Evolutionary conservation across 2,797 vertebrate species (phyloP), one percentile per base, ranked within the genome.

Genomic region (Diceros bicornis): DNA sequence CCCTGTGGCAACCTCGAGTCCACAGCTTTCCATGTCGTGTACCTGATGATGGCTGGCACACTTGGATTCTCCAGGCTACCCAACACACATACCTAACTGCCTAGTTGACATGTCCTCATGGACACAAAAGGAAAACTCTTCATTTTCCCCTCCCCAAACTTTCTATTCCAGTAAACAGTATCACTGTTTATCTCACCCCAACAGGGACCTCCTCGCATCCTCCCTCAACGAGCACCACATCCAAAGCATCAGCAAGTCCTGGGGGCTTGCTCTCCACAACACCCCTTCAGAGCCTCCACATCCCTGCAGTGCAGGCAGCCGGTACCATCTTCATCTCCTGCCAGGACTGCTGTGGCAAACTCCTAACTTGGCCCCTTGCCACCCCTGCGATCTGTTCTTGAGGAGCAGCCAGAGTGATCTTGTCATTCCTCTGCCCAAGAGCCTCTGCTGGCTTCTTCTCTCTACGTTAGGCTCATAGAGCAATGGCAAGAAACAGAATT

Each of bases 271-370:
- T 37, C 29, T 64, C 34, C 44, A n/a, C 11, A 44, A 32, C 12
- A 23, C 23, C 25, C 84, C 47, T n/a, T 37, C 59, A 66, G 47
- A 32, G 34, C 10, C 25, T 52, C 16, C 3, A 6, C 1, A 11
- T 27, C n/a, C 25, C 41, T 5, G 4, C 10, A 9, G 12, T 0
- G 0, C n/a, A 34, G 14, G 91, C 50, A 41, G 25, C 64, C 29
- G 2, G 2, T 4, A 0, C 13, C 57, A 10, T 6, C 18, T 14
- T 11, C 50, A 9, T 0, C 57, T 64, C n/a, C n/a, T 37, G 12
- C 18, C 6, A 5, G 25, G 66, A 41, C 34, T 2, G 9, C 6
- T 13, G 23, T 17, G 2, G 20, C 9, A 5, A 34, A 21, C 14
- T 44, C 77, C 41, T 21, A 41, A 7, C 10, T 47, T 3, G 20